Evolutionary conservation across 1,140 invertebrate species (phyloP), one percentile per base, ranked within the genome.

Genomic region (Spodoptera frugiperda): DNA sequence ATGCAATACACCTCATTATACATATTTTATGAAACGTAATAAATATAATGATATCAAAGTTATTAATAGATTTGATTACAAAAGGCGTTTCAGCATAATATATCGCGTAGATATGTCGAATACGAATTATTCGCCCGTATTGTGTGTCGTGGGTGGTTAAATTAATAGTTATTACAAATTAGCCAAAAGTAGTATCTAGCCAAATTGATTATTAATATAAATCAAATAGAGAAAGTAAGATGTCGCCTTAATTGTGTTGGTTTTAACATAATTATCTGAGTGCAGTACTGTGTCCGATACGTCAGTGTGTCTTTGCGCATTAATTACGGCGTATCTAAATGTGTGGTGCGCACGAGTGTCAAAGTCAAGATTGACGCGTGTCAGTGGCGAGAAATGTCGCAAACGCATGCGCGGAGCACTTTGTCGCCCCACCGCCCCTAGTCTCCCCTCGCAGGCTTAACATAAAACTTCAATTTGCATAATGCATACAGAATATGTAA

Each of bases 401-500:
- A 78, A 73, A 63, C 51, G 71, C 48, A 73, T 70, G 65, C 54
- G 21, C 55, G 19, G 79, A 39, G 33, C 53, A 54, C 17, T 21
- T 4, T 46, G 33, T 71, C 21, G 30, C 54, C 54, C 48, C 49
- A 8, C 54, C 15, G 17, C 17, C 19, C 70, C 15, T 48, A 63
- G 70, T 59, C 59, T 70, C 76, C 81, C 70, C 80, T 80, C 78
- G 51, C 79, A 78, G 81, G 83, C 88, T 92, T 93, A 90, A 90
- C 90, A 93, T 93, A 93, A 93, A 93, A 91, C 87, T 90, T 88
- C 89, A 87, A 93, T 93, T 89, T 90, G 91, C 91, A 93, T 93
- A 92, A 92, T 93, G 89, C 87, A 93, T 92, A 90, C 88, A 82
- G 89, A 92, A 92, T 93, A 92, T 92, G 89, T 93, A 92, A 93